phyloP scores from a whole-genome alignment of 2,888 invertebrate species.

The Drosophila setosimentum region DNA sequence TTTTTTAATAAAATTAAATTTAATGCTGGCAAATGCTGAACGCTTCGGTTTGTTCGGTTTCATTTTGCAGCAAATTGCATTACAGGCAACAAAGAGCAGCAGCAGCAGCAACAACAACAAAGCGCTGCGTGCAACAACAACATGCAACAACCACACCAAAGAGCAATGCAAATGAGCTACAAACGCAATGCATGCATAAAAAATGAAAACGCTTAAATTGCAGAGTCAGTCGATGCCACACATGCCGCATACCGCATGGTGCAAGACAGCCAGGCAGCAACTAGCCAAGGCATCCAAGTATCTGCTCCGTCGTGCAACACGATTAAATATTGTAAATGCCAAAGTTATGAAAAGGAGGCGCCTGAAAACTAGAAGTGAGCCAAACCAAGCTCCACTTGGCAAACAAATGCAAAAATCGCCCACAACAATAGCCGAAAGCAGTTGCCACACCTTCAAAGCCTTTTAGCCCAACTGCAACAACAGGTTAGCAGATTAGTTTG shows the following conservation, averaged over 20 bases:
- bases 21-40: conserved; percentile 74
- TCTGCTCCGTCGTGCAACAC: conserved; percentile 63
- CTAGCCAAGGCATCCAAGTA: conserved; percentile 25
- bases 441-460: conserved; percentile 13
- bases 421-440: conserved; percentile 2
- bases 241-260: conserved; percentile 23
- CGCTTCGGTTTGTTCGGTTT: conserved; percentile 66
- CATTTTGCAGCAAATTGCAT: conserved; percentile 76
- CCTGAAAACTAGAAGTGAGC: conserved; percentile 21
- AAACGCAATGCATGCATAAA: conserved; percentile 78
- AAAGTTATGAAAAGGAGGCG: conserved; percentile 47
- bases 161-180: conserved; percentile 73
- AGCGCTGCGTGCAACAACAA: conserved; percentile 23
- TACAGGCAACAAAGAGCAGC: conserved; percentile 47
- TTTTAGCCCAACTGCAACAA: conserved; percentile 1
- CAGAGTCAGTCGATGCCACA: conserved; percentile 36
- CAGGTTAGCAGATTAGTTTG: conserved; percentile 1
- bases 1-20: conserved; percentile 80
- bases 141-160: conserved; percentile 26
- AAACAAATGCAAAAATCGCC: conserved; percentile 15
- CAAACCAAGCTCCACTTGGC: conserved; percentile 7
- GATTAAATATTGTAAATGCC: conserved; percentile 80
- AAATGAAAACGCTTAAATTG: conserved; percentile 75
- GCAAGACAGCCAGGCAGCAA: conserved; percentile 33
- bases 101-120: conserved; percentile 22